A percentile compares a stretch with the other conserved stretches of the same genome.
Conservation (phyloP, 2,113 vertebrate genomes). For the Cromileptes altivelis region DNA sequence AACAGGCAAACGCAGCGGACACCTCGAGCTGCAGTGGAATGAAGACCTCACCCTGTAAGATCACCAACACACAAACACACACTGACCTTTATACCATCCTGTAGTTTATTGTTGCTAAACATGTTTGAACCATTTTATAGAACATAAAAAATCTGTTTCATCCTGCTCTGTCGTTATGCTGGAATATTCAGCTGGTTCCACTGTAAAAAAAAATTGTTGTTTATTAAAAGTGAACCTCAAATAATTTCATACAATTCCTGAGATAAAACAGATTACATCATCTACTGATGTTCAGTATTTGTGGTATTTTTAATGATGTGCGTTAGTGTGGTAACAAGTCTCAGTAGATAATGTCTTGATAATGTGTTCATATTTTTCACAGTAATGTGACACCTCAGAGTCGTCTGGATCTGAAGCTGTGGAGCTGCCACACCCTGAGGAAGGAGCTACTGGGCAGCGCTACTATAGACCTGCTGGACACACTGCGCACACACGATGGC, state of each 20-base stretch:
- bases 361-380: constrained; percentile 11
- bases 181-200: background rate
- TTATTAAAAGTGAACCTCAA: constrained; percentile 6
- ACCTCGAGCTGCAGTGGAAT: constrained; percentile 95
- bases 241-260: background rate
- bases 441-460: constrained; percentile 94
- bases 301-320: background rate
- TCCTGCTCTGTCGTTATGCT: background rate
- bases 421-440: constrained; percentile 95
- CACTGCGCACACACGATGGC: constrained; percentile 89
- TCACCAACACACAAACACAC: background rate
- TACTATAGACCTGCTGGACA: constrained; percentile 90
- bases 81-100: background rate
- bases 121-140: background rate
- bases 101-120: background rate
- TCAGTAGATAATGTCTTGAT: background rate
- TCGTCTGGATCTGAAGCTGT: constrained; percentile 93
- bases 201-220: background rate
- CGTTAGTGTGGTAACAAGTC: background rate
- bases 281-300: background rate
- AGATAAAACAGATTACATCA: background rate
- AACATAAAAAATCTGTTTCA: background rate
- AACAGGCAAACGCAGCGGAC: constrained; percentile 93
- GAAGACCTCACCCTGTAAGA: constrained; percentile 91
- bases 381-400: constrained; percentile 96